A percentile compares a stretch with the other conserved stretches of the same genome.
These are phyloP conservation scores for Semaprochilodus insignis DNA, from an alignment of 2,797 vertebrate species.

Conservation along the genomic window DNA sequence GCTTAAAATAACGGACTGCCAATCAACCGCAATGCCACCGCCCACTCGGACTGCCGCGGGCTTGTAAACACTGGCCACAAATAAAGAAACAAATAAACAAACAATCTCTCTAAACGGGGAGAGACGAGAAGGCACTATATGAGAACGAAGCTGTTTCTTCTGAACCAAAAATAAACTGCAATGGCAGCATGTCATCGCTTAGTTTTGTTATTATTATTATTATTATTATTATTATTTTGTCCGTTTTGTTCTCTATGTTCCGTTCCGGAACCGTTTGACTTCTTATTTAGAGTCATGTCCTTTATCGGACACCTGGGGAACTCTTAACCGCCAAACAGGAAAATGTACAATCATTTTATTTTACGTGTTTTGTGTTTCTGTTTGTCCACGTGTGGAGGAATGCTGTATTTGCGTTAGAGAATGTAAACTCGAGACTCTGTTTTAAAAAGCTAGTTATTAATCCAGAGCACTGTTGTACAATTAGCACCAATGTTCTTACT, in stretches of 20 bases:
- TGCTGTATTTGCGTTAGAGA: constrained; percentile 88
- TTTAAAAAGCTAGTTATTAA: constrained; percentile 70
- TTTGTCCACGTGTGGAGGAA: constrained; percentile 86
- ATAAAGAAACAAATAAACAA: constrained; percentile 58
- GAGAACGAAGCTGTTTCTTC: constrained; percentile 82
- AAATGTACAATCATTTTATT: constrained; percentile 89
- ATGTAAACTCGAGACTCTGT: constrained; percentile 87
- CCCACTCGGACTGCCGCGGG: constrained; percentile 83
- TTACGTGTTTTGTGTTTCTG: constrained; percentile 85
- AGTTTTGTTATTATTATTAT: constrained; percentile 59
- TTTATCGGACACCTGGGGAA: constrained; percentile 57
- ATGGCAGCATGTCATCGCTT: constrained; percentile 76
- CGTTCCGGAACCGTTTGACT: constrained; percentile 54
- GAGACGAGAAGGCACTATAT: constrained; percentile 54
- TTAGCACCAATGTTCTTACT: constrained; percentile 86
- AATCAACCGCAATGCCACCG: constrained; percentile 86
- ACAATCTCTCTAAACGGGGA: constrained; percentile 46
- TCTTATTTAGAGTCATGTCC: constrained; percentile 57
- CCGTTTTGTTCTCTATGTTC: constrained; percentile 77
- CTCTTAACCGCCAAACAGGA: constrained; percentile 75
- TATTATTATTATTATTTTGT: constrained; percentile 57
- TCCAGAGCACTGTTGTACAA: constrained; percentile 90
- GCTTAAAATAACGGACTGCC: constrained; percentile 82
- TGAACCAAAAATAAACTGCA: constrained; percentile 86
- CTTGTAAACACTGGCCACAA: constrained; percentile 79